Conservation (phyloP, 2,888 invertebrate genomes). For the Erebia ligea region DNA sequence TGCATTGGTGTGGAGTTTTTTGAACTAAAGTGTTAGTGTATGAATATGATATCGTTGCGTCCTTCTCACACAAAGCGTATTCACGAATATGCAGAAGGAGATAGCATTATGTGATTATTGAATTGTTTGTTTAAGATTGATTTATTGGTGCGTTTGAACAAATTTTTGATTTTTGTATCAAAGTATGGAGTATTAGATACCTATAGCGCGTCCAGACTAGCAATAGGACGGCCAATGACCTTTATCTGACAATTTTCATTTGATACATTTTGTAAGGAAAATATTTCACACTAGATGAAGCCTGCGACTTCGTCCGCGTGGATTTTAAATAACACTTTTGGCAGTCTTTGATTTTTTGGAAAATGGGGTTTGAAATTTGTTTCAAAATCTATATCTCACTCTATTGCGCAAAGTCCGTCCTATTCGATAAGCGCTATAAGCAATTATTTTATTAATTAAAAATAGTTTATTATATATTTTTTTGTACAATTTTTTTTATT, state of each 20-base stretch:
- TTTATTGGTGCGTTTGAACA: slow-evolving; percentile 24
- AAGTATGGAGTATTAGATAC: background rate
- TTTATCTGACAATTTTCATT: no score
- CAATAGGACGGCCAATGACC: no score
- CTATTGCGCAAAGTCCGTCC: no score
- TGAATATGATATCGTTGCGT: slow-evolving; percentile 6
- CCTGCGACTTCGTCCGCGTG: no score
- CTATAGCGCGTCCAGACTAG: background rate
- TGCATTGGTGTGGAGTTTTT: background rate
- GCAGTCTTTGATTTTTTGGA: no score
- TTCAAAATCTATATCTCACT: no score
- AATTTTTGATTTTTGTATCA: slow-evolving; percentile 26
- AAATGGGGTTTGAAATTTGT: no score
- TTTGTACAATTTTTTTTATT: background rate
- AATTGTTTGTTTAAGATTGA: background rate
- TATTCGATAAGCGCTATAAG: background rate
- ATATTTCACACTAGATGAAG: no score
- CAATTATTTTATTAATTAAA: background rate
- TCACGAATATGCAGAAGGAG: background rate
- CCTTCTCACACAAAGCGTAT: slow-evolving; percentile 5
- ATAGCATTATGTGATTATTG: slow-evolving; percentile 13
- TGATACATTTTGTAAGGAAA: no score
- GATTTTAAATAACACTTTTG: no score
- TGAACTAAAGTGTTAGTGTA: background rate
- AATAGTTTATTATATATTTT: background rate